Evolutionary conservation across 2,888 invertebrate species (phyloP).

Genomic region (Desoria tigrina): DNA sequence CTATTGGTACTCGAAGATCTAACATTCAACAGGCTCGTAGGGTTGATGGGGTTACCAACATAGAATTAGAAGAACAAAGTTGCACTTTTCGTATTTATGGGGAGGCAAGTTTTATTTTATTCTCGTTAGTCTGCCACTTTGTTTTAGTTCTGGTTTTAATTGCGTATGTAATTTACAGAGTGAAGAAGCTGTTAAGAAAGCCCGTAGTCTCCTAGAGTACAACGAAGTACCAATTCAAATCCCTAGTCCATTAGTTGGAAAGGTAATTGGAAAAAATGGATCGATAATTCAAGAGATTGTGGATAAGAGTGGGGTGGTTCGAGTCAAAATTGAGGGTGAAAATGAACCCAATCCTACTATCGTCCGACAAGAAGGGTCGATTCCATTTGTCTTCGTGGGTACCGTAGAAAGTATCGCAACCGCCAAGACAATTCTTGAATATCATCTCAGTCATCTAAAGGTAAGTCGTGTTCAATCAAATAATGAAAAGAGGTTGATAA

Average conservation of each 20-base stretch:
- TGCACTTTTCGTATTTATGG: conserved; percentile 97
- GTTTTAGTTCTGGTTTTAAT: not conserved
- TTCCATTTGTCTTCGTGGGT: conserved; percentile 98
- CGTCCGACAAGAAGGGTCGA: conserved; percentile 89
- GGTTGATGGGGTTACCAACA: conserved; percentile 90
- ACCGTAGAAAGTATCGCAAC: conserved; percentile 83
- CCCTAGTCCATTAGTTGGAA: conserved; percentile 91
- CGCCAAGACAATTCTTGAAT: conserved; percentile 92
- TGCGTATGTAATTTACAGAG: conserved; percentile 61
- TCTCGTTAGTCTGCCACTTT: too few relatives aligned
- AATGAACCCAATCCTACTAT: conserved; percentile 90
- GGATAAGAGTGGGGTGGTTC: conserved; percentile 97
- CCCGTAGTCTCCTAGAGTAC: conserved; percentile 93
- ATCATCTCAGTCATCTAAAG: conserved; percentile 93
- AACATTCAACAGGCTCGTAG: conserved; percentile 95
- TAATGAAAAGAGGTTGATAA: too few relatives aligned
- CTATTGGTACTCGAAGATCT: conserved; percentile 70
- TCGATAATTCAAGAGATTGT: conserved; percentile 99
- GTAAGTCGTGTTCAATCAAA: too few relatives aligned
- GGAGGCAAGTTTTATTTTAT: conserved; percentile 63
- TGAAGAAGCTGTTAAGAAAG: conserved; percentile 85
- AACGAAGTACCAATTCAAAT: conserved; percentile 94
- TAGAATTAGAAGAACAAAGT: conserved; percentile 88
- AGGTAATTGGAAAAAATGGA: conserved; percentile 97
- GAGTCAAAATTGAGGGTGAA: conserved; percentile 97